A percentile compares a stretch with the other conserved stretches of the same genome.
Conservation (phyloP, 2,797 vertebrate species). For the Anguilla megastoma region DNA sequence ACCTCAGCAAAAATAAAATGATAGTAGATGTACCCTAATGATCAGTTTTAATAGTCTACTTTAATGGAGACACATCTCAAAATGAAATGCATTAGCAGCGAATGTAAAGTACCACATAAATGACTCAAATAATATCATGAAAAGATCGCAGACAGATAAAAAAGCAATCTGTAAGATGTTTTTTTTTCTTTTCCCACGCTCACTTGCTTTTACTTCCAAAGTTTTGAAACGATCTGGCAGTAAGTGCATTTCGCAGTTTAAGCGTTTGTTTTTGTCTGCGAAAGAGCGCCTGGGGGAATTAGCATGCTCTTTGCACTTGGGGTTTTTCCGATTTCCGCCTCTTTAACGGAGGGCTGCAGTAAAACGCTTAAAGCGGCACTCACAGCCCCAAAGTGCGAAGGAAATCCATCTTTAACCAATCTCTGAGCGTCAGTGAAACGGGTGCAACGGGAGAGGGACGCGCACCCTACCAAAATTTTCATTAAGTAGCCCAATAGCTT, state of each 20-base stretch:
- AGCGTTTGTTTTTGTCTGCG: slow-evolving; percentile 23
- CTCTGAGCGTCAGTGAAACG: not conserved
- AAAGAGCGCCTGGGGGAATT: slow-evolving; percentile 31
- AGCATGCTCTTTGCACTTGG: not conserved
- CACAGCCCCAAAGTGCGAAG: not conserved
- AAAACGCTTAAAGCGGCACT: slow-evolving; percentile 18
- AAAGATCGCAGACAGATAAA: slow-evolving; percentile 54
- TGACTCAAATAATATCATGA: slow-evolving; percentile 49
- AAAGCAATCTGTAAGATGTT: slow-evolving; percentile 43
- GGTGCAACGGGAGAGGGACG: not conserved
- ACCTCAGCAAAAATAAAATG: slow-evolving; percentile 28
- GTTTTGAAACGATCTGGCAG: slow-evolving; percentile 30
- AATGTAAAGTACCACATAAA: slow-evolving; percentile 64
- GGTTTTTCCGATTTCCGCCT: not conserved
- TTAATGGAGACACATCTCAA: slow-evolving; percentile 57
- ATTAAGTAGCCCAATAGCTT: not conserved
- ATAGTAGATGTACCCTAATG: slow-evolving; percentile 66
- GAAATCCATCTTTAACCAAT: slow-evolving; percentile 29
- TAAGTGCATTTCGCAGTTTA: slow-evolving; percentile 40
- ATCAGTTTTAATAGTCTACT: slow-evolving; percentile 69
- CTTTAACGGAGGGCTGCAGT: slow-evolving; percentile 26
- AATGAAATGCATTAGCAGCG: slow-evolving; percentile 64
- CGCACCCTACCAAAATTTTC: not conserved
- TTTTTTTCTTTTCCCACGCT: slow-evolving; percentile 38
- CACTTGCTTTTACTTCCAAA: slow-evolving; percentile 41